Base-by-base conservation (phyloP, 2,113 vertebrate genomes). In the Thunnus maccoyii region DNA sequence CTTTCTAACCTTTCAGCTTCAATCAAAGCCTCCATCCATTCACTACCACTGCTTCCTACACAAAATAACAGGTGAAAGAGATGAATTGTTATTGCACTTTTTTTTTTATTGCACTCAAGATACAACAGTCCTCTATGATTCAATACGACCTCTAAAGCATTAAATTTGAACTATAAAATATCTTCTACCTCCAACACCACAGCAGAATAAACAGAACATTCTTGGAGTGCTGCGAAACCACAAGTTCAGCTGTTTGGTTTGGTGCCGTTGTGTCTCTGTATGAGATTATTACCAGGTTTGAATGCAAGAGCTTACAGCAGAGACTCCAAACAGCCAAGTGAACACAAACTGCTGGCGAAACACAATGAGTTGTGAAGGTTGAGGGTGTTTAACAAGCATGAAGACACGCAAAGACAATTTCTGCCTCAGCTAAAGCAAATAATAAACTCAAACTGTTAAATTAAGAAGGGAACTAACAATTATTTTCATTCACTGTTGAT, bases 21-120 rank as follows among this genome's bases (percentile, higher is more conserved):
- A 63, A 36, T 46, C 10, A 44, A 14, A 10, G 12, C 62, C 25
- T 20, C 46, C 17, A 48, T 47, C 20, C 5, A 55, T 18, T 68
- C 46, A 27, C 16, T 3, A 17, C 57, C 47, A n/a, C 4, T 48
- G 36, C 66, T 5, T 44, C 17, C 48, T 16, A 60, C 41, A 81
- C 48, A 83, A 57, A 80, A 68, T 4, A 70, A 74, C 18, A 70
- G 41, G 6, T 46, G 27, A 62, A 52, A 55, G 17, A 72, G 3
- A 41, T 74, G 16, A 54, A 41, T 54, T 75, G 65, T 89, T 90
- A 89, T 92, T 90, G 93, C 93, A 94, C 93, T 85, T 90, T 91
- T 80, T 80, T 22, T 82, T 94, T 95, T 94, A 95, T 95, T 95
- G 92, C 94, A 94, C 92, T 94, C 88, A 89, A 92, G 78, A 93